These are phyloP conservation scores for Anguilla rostrata DNA, from an alignment of 2,113 vertebrate species.

Conservation along the genomic window DNA sequence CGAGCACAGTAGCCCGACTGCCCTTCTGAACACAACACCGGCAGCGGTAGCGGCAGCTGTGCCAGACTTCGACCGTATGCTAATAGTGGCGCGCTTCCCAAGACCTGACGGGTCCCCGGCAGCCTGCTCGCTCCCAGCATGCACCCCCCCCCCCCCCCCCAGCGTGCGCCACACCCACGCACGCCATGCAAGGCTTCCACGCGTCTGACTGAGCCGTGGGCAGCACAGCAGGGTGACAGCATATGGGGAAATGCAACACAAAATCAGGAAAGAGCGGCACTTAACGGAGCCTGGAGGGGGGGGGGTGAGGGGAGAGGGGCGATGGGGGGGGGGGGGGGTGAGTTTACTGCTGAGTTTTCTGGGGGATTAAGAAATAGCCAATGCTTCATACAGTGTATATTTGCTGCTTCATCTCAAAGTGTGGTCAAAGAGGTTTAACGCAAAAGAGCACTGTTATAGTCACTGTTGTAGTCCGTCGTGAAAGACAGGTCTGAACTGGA, in stretches of 20 bases:
- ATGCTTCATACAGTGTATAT: neutral
- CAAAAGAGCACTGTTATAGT: neutral
- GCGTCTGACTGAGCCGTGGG: conserved; percentile 16
- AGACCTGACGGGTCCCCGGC: no score
- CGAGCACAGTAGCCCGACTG: neutral
- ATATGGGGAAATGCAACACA: conserved; percentile 38
- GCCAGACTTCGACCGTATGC: no score
- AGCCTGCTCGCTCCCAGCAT: neutral
- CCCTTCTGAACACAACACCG: neutral
- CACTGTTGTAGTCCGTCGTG: neutral
- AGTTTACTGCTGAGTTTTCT: neutral
- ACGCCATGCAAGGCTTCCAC: neutral
- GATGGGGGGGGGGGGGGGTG: neutral
- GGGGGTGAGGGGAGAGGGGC: conserved; percentile 2
- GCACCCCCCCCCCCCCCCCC: neutral
- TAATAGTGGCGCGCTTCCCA: no score
- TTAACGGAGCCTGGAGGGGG: neutral
- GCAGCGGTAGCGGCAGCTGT: neutral
- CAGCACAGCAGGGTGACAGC: conserved; percentile 18
- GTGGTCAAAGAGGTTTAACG: no score
- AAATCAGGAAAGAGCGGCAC: conserved; percentile 57
- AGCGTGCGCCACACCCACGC: neutral
- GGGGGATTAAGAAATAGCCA: no score
- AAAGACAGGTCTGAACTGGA: neutral
- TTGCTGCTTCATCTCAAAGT: no score